Evolutionary conservation across 2,113 vertebrate species (phyloP), one percentile per base, ranked within the genome.

Genomic region (Hepsetus odoe): DNA sequence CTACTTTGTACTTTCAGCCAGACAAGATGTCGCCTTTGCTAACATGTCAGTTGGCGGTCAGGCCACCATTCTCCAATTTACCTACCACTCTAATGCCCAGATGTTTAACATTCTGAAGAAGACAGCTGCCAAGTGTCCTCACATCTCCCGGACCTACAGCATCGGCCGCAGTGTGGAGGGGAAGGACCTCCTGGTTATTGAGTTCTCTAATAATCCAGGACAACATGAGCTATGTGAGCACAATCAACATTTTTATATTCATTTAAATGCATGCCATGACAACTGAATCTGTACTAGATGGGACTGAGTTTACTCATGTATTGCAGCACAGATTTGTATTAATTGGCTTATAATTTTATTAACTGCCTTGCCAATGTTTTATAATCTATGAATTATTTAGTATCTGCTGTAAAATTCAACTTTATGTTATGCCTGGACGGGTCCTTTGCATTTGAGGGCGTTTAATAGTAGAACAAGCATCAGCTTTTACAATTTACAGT

Each of bases 111-210:
- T 90, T 0, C 80, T 99, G 84, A 96, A 94, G 90, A 94, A 94
- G 81, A 97, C 95, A 0, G 96, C 93, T 0, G 90, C 94, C 62
- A 95, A 94, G 79, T 99, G 98, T 59, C 84, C 95, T 69, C 92
- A 95, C 14, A 93, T 99, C 68, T 91, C 97, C 69, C 92, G 85
- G 5, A 93, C 95, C 2, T 99, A 98, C 92, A 99, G 95, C 87
- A 96, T 99, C 0, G 98, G 98, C 5, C 96, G 95, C 64, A 98
- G 95, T 85, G 94, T 93, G 0, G 94, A 99, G 24, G 97, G 97
- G 67, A 92, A 92, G 82, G 95, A 98, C 26, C 91, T 99, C 71
- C 91, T 97, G 75, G 98, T 95, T 73, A 96, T 99, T 6, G 98
- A 99, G 87, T 96, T 98, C 90, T 95, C 94, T 2, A 83, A 83